Conservation (phyloP, 2,113 vertebrate species). For the Actenoides lindsayi region DNA sequence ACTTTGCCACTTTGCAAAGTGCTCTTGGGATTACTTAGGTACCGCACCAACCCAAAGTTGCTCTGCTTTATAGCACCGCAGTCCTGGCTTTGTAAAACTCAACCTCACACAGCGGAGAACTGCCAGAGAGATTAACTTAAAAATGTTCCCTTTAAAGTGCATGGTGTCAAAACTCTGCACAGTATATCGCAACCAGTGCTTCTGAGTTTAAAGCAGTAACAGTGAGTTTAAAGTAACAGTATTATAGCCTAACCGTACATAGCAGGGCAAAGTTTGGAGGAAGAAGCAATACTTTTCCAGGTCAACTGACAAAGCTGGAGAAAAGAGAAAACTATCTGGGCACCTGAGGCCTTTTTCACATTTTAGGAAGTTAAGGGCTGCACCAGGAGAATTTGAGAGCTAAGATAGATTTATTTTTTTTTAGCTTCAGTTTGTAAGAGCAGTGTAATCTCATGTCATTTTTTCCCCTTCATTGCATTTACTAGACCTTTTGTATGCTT, state of each 20-base stretch:
- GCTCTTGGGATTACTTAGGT: constrained; percentile 49
- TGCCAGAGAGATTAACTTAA: background rate
- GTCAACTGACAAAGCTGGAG: background rate
- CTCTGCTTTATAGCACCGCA: background rate
- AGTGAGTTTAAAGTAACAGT: background rate
- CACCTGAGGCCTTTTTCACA: background rate
- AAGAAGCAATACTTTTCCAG: background rate
- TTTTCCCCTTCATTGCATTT: background rate
- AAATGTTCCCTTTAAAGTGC: background rate
- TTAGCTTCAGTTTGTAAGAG: background rate
- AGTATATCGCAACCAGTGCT: rapidly evolving
- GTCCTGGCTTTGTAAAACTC: background rate
- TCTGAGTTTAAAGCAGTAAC: background rate
- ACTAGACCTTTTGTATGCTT: background rate
- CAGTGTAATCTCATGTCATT: background rate
- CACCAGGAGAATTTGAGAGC: background rate
- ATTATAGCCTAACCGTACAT: rapidly evolving
- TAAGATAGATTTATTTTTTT: background rate
- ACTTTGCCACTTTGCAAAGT: constrained; percentile 32
- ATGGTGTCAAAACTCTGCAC: background rate
- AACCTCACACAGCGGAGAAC: background rate
- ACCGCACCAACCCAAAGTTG: background rate
- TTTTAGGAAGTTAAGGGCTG: background rate
- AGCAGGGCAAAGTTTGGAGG: background rate
- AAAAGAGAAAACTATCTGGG: background rate